Base-by-base conservation (phyloP, 2,797 vertebrate species). In the Staurois parvus region DNA sequence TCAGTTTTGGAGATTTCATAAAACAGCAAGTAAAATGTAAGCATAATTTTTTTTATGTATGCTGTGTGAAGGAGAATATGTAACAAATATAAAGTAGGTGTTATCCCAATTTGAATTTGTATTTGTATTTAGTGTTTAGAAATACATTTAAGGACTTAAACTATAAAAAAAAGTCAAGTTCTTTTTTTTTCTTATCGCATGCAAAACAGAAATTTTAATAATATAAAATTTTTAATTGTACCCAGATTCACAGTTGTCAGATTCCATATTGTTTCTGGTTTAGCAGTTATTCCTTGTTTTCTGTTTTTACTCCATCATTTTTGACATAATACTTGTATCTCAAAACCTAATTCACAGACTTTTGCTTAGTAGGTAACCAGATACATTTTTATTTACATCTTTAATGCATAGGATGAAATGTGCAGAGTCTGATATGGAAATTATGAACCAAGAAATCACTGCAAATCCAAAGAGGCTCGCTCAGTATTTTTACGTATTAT, bases 401-500 rank as follows among this genome's bases (percentile, higher is more conserved):
- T 62, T 59, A 48, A 21, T 77, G 48, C 59, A 62, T n/a, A 76
- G 69, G 28, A 40, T 68, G 81, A 72, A 76, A 83, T 75, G n/a
- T 85, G 40, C 42, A 62, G n/a, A 70, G 72, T 62, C 62, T 81
- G 64, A 76, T 76, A 28, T 86, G 84, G 79, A 56, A 70, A 72
- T 72, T 70, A 81, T 76, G 78, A 81, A 66, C 72, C 68, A 28
- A 66, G 45, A 70, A 80, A 72, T 74, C 34, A 15, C 62, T 70
- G 79, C 29, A 83, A 78, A 83, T 77, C 67, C 79, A 28, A 13
- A 64, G 40, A 72, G 68, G 37, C 74, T 78, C 28, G 37, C 56
- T 77, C 37, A 17, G 30, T 77, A 69, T 76, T 72, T 84, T 76
- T 70, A 70, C 24, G 84, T 42, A 85, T 85, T 79, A 76, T 24